phyloP scores from a whole-genome alignment of 2,888 invertebrate genomes.

The Rhingia campestris region DNA sequence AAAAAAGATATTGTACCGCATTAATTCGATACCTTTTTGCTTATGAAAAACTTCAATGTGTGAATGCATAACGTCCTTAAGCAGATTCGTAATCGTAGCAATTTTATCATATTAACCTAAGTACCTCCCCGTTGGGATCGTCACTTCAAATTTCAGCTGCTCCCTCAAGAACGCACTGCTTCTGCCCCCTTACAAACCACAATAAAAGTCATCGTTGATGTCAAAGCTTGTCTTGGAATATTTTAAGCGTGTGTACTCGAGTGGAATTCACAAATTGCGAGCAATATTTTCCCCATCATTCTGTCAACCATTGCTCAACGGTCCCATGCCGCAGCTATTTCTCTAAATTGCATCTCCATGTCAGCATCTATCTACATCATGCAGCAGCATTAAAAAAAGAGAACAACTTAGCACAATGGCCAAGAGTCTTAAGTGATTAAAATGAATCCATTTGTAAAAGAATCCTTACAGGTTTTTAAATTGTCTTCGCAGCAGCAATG shows the following conservation, averaged over 20 bases:
- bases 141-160: conserved; percentile 49
- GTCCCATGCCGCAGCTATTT: conserved; percentile 68
- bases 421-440: conserved; percentile 72
- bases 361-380: conserved; percentile 30
- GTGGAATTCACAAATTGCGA: conserved; percentile 66
- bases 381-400: neutral
- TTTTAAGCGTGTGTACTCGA: conserved; percentile 62
- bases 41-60: no score
- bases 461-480: conserved; percentile 58
- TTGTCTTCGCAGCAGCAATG: conserved; percentile 51
- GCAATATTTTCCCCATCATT: conserved; percentile 58
- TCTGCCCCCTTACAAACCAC: neutral
- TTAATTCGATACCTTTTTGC: no score
- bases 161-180: conserved; percentile 6
- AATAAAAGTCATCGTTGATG: conserved; percentile 32
- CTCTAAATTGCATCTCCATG: conserved; percentile 66
- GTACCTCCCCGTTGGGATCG: conserved; percentile 61
- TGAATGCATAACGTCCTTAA: no score
- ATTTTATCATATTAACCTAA: conserved; percentile 58
- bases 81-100: conserved; percentile 2
- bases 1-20: no score
- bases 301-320: conserved; percentile 27
- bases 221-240: conserved; percentile 37
- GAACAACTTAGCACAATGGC: conserved; percentile 62
- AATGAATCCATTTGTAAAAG: conserved; percentile 70